Percentiles rank a stretch among this genome's conserved stretches.
Evolutionary conservation across 2,797 vertebrate species (phyloP).

Genomic region (Hydrolagus colliei): DNA sequence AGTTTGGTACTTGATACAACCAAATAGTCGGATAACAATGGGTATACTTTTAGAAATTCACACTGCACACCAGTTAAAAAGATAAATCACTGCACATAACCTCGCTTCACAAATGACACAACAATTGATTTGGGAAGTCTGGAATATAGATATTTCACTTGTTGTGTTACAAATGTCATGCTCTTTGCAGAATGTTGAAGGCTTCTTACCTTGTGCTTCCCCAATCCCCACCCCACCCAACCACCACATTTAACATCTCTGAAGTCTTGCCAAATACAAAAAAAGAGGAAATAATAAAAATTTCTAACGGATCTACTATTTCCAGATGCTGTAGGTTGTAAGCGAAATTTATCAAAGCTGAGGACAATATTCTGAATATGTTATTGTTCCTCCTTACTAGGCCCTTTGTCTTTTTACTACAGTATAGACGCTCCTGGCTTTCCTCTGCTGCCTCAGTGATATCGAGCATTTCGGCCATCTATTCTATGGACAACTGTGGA

Average conservation of each 20-base stretch:
- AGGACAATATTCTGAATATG: background rate
- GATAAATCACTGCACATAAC: background rate
- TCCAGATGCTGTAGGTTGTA: background rate
- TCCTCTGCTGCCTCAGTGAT: too few species aligned
- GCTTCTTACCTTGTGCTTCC: too few species aligned
- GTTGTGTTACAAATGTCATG: background rate
- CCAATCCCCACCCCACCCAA: background rate
- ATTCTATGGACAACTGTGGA: too few species aligned
- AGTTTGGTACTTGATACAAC: too few species aligned
- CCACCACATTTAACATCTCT: background rate
- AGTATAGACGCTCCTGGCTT: too few species aligned
- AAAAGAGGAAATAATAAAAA: background rate
- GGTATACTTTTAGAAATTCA: too few species aligned
- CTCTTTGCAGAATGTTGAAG: background rate
- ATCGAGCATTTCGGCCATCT: too few species aligned
- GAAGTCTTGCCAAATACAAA: background rate
- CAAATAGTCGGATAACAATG: too few species aligned
- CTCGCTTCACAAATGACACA: background rate
- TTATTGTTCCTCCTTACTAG: too few species aligned
- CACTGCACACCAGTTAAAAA: background rate
- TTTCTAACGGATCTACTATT: background rate
- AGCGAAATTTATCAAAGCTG: background rate
- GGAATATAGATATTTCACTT: background rate
- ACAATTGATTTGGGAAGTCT: too few species aligned
- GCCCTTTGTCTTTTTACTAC: too few species aligned